These are phyloP conservation scores for Jaculus jaculus DNA, from an alignment of 2,113 vertebrate genomes.

Conservation along the genomic window DNA sequence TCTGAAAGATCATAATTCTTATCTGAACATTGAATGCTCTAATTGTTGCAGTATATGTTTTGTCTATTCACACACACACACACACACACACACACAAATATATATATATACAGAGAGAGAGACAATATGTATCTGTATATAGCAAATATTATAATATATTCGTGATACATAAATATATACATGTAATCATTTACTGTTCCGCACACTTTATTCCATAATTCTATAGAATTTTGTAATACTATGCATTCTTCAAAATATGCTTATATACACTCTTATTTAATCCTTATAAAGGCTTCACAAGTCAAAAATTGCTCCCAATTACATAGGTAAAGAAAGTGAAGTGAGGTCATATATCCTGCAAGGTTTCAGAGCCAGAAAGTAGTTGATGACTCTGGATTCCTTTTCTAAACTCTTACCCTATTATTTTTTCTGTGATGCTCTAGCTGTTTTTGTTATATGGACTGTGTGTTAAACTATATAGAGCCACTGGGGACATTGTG, in stretches of 20 bases:
- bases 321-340: conserved; percentile 29
- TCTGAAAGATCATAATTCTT: conserved; percentile 7
- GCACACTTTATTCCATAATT: conserved; percentile 39
- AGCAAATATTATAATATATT: background rate
- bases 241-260: conserved; percentile 44
- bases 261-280: conserved; percentile 49
- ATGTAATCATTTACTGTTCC: background rate
- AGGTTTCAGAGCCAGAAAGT: conserved; percentile 48
- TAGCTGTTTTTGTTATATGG: conserved; percentile 28
- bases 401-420: conserved; percentile 31
- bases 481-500: too few relatives aligned
- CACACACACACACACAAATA: too few relatives aligned
- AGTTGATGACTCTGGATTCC: background rate
- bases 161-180: background rate
- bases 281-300: conserved; percentile 2
- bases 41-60: background rate
- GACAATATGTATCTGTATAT: background rate
- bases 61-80: background rate
- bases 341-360: conserved; percentile 9
- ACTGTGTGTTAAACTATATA: background rate
- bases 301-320: conserved; percentile 1
- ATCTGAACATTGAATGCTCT: conserved; percentile 13
- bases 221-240: conserved; percentile 24
- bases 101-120: too few relatives aligned
- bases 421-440: conserved; percentile 16